A percentile compares a stretch with the other conserved stretches of the same genome.
Evolutionary conservation across 2,113 vertebrate species (phyloP).

Genomic region (Acrocephalus kingi): DNA sequence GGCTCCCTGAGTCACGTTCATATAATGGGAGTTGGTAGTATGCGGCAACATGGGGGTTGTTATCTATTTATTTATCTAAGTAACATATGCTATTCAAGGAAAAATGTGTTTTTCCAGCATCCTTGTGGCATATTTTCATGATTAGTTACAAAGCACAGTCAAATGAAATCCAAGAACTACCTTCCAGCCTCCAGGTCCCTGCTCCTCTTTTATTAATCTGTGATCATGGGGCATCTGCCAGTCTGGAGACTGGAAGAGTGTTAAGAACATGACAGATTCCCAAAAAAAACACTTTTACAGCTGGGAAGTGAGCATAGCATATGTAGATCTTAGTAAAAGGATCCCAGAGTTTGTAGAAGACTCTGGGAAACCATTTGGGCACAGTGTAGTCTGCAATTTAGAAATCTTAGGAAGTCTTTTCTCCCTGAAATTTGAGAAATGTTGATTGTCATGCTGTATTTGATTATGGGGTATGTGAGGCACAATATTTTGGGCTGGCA

Average conservation of each 20-base stretch:
- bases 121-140: not conserved
- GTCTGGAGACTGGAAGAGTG: not conserved
- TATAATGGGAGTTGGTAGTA: not conserved
- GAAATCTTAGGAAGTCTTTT: not conserved
- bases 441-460: not conserved
- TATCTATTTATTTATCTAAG: slow-evolving; percentile 18
- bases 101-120: not conserved
- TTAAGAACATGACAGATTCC: not conserved
- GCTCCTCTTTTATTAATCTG: not conserved
- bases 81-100: not conserved
- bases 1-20: not conserved
- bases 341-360: not conserved
- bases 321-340: not conserved
- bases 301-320: not conserved
- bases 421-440: not conserved
- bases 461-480: not conserved
- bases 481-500: fast-evolving
- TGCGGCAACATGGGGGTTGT: not conserved
- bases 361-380: not conserved
- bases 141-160: not conserved
- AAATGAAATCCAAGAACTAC: not conserved
- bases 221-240: not conserved
- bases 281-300: not conserved
- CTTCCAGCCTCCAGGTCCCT: not conserved
- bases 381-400: not conserved